A percentile compares a stretch with the other conserved stretches of the same genome.
phyloP scores from a whole-genome alignment of 2,888 invertebrate species.

The Nipponacmea schrenckii region DNA sequence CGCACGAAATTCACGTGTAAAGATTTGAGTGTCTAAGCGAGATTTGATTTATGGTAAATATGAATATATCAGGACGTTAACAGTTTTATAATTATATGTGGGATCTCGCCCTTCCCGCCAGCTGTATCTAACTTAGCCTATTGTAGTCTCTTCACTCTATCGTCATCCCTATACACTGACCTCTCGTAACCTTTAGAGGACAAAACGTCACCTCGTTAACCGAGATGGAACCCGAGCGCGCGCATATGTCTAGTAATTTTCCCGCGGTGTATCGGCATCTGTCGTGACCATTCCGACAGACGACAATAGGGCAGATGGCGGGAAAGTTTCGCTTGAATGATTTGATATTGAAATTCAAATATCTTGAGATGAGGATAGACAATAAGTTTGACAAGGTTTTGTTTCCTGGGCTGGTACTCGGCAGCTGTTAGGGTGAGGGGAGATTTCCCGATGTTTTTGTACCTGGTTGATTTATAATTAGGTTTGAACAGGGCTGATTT shows the following conservation, averaged over 20 bases:
- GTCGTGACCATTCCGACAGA: conserved; percentile 3
- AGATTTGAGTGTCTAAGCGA: too few species aligned
- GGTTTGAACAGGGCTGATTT: too few species aligned
- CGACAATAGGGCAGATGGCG: conserved; percentile 8
- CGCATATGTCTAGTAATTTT: conserved; percentile 6
- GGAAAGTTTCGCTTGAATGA: background rate
- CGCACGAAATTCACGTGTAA: too few species aligned
- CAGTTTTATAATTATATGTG: background rate
- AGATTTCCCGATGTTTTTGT: too few species aligned
- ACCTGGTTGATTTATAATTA: too few species aligned
- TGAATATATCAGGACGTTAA: too few species aligned
- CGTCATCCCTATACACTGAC: background rate
- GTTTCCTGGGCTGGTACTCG: too few species aligned
- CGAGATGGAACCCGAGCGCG: conserved; percentile 1
- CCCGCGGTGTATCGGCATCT: conserved; percentile 3
- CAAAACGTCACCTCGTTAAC: background rate
- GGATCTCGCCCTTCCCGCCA: background rate
- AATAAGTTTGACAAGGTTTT: background rate
- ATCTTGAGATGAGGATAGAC: background rate
- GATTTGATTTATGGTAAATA: too few species aligned
- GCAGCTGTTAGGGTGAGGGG: too few species aligned
- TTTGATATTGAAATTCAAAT: background rate
- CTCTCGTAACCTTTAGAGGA: background rate
- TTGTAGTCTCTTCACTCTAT: too few species aligned
- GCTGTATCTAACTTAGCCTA: background rate